These are phyloP conservation scores for Pterostichus madidus DNA, from an alignment of 2,888 invertebrate species.

Conservation along the genomic window DNA sequence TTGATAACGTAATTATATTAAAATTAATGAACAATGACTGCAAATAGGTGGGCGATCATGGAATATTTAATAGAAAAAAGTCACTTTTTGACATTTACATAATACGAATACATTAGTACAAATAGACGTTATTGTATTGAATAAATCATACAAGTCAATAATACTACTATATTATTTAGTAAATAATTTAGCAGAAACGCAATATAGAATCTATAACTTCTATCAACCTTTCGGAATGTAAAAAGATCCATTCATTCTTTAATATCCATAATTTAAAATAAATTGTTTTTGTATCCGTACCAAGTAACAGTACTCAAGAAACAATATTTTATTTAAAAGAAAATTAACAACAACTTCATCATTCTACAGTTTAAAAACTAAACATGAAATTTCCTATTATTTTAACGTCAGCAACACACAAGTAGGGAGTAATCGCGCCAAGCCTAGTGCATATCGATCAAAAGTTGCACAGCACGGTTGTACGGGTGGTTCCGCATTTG, in stretches of 20 bases:
- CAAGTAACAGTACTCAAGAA: no score
- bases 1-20: constrained; percentile 17
- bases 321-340: no score
- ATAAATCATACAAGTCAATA: no score
- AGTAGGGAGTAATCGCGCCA: constrained; percentile 2
- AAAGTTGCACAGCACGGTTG: not conserved
- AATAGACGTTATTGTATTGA: no score
- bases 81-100: no score
- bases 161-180: not conserved
- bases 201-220: not conserved
- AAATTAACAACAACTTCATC: not conserved
- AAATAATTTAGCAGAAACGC: not conserved
- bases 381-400: constrained; percentile 33
- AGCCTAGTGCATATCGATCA: constrained; percentile 49
- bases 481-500: constrained; percentile 5
- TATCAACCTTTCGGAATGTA: no score
- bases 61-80: not conserved
- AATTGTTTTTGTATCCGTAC: no score
- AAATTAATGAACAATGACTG: constrained; percentile 1
- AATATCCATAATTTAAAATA: no score
- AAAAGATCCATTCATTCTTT: no score
- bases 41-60: not conserved
- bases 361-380: constrained; percentile 21
- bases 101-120: no score
- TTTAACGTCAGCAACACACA: constrained; percentile 43